Base-by-base conservation (phyloP, 2,888 invertebrate genomes). In the Cremastobaeus sp. region DNA sequence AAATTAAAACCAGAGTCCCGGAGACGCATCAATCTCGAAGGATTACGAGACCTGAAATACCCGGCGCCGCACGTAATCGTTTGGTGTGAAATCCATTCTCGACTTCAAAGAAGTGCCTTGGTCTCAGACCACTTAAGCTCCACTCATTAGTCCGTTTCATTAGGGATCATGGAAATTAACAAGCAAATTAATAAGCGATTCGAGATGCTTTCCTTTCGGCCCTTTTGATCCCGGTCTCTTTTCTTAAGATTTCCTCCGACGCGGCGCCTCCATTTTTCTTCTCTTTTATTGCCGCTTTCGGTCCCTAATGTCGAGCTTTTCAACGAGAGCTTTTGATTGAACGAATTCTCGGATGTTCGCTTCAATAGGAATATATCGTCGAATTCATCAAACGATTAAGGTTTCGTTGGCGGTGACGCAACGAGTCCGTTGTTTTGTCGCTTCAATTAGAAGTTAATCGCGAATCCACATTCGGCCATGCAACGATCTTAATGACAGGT, bases 401-500 rank as follows among this genome's bases (percentile, higher is more conserved):
- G 52, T 65, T 52, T 30, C 14, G 30, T 55, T 34, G 28, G 5
- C 3, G 20, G 21, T 62, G 70, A 57, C 48, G 48, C 32, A 62
- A 62, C 8, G 39, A 50, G 32, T 64, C 57, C 28, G 30, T n/a
- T 39, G 57, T 48, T 62, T 62, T 64, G 47, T 9, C 17, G 35
- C 32, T 54, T 50, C 55, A 70, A 59, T 64, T 57, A 39, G 57
- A 50, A 45, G 37, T 37, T 20, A 59, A 69, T 37, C 59, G 34
- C 57, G 59, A 65, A 47, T 71, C 41, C 20, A 39, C 55, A 30
- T 32, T 9, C 32, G 18, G 11, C 57, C 32, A 50, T 37, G 32
- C 39, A 32, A 34, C 39, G 45, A 69, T 75, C 59, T 65, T 64
- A 69, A 70, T 70, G 70, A 74, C 70, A 65, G 74, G 74, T 74